Percentiles rank a stretch among this genome's conserved stretches.
These are phyloP conservation scores for Cephalopachus bancanus DNA, from an alignment of 2,797 vertebrate genomes.

Conservation along the genomic window DNA sequence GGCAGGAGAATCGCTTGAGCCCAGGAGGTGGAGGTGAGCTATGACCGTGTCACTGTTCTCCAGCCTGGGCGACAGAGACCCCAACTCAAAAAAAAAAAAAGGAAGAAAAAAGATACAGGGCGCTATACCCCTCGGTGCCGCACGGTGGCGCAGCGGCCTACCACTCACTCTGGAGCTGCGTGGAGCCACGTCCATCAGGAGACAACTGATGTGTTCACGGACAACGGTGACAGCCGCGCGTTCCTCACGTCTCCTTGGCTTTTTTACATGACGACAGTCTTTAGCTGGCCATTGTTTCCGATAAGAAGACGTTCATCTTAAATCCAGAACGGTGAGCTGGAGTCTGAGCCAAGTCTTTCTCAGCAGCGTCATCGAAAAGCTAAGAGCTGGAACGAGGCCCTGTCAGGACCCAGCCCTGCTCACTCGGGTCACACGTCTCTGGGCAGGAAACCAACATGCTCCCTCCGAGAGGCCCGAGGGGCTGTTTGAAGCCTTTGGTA, in stretches of 20 bases:
- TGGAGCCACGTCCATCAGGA: accelerated
- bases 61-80: too few relatives aligned
- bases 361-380: too few relatives aligned
- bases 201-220: neutral
- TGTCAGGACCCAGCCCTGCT: neutral
- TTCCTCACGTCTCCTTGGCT: neutral
- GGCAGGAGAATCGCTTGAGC: too few relatives aligned
- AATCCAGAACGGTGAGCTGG: constrained; percentile 33
- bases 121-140: neutral
- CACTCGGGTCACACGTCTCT: neutral
- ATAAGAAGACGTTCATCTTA: constrained; percentile 50
- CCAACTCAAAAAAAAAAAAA: too few relatives aligned
- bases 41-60: too few relatives aligned
- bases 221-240: neutral
- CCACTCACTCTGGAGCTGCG: neutral
- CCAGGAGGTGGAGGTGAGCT: too few relatives aligned
- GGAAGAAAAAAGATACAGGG: neutral
- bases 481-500: neutral
- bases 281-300: constrained; percentile 46
- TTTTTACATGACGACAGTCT: constrained; percentile 35
- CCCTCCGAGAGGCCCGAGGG: neutral
- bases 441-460: neutral
- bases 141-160: constrained; percentile 37
- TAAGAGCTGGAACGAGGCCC: too few relatives aligned
- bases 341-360: constrained; percentile 28